Evolutionary conservation across 30 jellyfish, hydroid and myxozoan species (phyloP).

Genomic region (Rhopilema esculentum): DNA sequence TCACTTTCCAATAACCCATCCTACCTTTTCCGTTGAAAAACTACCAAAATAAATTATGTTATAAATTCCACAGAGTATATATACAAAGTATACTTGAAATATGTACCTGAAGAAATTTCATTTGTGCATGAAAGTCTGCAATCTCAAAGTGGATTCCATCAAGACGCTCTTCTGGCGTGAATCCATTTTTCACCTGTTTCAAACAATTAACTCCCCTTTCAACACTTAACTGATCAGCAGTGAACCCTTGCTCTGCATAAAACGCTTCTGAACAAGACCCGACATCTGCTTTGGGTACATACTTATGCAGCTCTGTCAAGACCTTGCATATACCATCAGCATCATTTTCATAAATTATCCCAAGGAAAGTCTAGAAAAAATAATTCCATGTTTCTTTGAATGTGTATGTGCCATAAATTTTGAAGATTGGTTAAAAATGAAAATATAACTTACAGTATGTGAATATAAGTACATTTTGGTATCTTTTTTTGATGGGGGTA

Average conservation of each 20-base stretch:
- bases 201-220: conserved; percentile 47
- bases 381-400: not conserved
- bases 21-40: not conserved
- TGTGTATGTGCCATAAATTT: not conserved
- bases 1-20: not conserved
- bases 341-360: conserved; percentile 46
- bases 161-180: conserved; percentile 38
- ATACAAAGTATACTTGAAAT: not conserved
- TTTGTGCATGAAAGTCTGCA: conserved; percentile 66
- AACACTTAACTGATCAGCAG: conserved; percentile 52
- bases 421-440: not conserved
- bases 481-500: not conserved
- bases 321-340: conserved; percentile 52
- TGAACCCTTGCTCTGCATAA: conserved; percentile 17
- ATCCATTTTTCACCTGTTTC: conserved; percentile 37
- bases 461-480: not conserved
- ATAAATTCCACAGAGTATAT: not conserved
- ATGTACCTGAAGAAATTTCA: conserved; percentile 61
- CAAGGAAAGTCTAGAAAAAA: conserved; percentile 47
- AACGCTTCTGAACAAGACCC: conserved; percentile 2
- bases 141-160: conserved; percentile 56
- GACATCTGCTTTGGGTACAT: conserved; percentile 33
- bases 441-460: not conserved
- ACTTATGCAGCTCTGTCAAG: conserved; percentile 32
- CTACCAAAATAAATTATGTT: not conserved